Conservation (phyloP, 1,140 invertebrate species). For the Lethrus apterus region DNA sequence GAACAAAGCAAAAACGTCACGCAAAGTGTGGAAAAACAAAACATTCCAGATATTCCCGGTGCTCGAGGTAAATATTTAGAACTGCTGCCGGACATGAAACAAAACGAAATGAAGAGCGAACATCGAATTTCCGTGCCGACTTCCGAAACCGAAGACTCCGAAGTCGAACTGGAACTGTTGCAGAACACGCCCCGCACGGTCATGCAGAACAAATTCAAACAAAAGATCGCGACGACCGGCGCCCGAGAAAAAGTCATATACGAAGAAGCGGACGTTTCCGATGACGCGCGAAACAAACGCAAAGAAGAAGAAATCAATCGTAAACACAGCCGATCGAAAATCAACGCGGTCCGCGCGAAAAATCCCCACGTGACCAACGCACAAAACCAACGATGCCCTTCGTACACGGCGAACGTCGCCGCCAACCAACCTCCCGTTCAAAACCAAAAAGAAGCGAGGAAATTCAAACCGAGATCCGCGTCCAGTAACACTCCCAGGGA, state of each 20-base stretch:
- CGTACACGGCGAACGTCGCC: background rate
- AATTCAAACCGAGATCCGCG: constrained; percentile 3
- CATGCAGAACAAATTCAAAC: constrained; percentile 3
- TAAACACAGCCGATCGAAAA: background rate
- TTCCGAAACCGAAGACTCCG: constrained; percentile 5
- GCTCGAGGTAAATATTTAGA: constrained; percentile 6
- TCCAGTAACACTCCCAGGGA: background rate
- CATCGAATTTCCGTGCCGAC: background rate
- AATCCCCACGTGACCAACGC: too few relatives aligned
- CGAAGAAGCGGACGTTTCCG: background rate
- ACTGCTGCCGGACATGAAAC: background rate
- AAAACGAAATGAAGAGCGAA: background rate
- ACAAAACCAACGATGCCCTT: background rate
- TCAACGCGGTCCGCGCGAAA: background rate
- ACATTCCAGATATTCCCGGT: too few relatives aligned
- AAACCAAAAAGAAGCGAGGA: constrained; percentile 1
- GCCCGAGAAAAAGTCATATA: constrained; percentile 3
- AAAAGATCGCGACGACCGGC: background rate
- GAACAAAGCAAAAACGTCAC: too few relatives aligned
- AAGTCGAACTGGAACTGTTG: constrained; percentile 1
- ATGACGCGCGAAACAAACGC: background rate
- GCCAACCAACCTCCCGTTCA: background rate
- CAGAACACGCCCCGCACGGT: background rate
- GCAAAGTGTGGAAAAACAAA: too few relatives aligned
- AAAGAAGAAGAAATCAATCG: background rate